Evolutionary conservation across 2,797 vertebrate species (phyloP), one percentile per base, ranked within the genome.

Genomic region (Hippocampus kuda): DNA sequence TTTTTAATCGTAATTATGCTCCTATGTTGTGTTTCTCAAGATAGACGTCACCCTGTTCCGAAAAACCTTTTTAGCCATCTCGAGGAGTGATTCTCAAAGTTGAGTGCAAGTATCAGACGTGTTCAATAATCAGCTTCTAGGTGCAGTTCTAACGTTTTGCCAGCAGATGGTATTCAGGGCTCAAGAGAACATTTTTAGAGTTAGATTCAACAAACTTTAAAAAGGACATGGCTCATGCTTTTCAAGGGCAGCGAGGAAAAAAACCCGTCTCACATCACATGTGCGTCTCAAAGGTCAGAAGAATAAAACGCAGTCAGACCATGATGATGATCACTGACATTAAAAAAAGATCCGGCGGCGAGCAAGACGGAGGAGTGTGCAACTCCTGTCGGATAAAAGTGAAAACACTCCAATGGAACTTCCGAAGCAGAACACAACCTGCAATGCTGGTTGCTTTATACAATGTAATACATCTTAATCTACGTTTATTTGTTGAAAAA

Each of bases 111-210:
- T 15, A 48, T 10, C 46, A 18, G 1, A 44, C 8, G 42, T 44
- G 42, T 9, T 44, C 42, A 44, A 44, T 44, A 18, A 5, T 65
- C 4, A 48, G 42, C 12, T 65, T n/a, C n/a, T n/a, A 48, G 13
- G 41, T 46, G 78, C 68, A 77, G 72, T 78, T 63, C 26, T 73
- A 76, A 70, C 44, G 59, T 72, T 74, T 62, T 38, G 59, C 80
- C 78, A 76, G 79, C 77, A 80, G 74, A 82, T 80, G 80, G 75
- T 75, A 83, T 83, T 82, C 77, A 74, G 73, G 75, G 65, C 79
- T 77, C 77, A 75, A 38, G 72, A 68, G 70, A 72, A 46, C 49
- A 64, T 68, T 44, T 18, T 34, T 22, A 24, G 10, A 53, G 22
- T 22, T 22, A n/a, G 51, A 53, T 7, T 16, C 42, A 44, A 11